Base-by-base conservation (phyloP, 92 coral and sea anemone species). In the Hydrozoanthus gracilis region DNA sequence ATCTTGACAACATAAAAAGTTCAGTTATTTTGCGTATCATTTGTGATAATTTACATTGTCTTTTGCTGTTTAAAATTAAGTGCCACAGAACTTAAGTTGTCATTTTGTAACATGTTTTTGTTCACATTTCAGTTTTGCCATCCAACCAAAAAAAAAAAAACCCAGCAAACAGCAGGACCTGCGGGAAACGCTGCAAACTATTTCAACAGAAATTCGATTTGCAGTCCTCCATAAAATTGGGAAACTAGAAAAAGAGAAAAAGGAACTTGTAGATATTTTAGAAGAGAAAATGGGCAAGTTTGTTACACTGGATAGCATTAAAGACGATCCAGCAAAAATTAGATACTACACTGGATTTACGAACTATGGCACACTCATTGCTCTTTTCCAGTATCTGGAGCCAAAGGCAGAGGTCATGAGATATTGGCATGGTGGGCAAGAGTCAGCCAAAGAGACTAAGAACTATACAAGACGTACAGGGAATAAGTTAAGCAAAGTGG, bases 121-220 rank as follows among this genome's bases (percentile, higher is more conserved):
- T 60, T 60, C 66, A 11, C 66, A 60, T 60, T 60, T 60, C 66
- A 60, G 66, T 60, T 64, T n/a, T 39, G 7, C 70, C 70, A 64
- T 64, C 70, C 70, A 64, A 64, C 70, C 70, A 64, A 39, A n/a
- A n/a, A 64, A n/a, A 64, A 64, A 64, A 60, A n/a, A n/a, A n/a
- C n/a, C n/a, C n/a, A n/a, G n/a, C n/a, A n/a, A n/a, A n/a, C n/a
- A n/a, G n/a, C 65, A 79, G 48, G 62, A 9, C 84, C 71, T 61
- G 54, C 51, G 44, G 7, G 55, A 61, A 13, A 61, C 49, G 71
- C 39, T 79, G n/a, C 10, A 79, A 79, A 79, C 84, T 67, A 14
- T 60, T 48, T 10, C 84, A 45, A 71, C 83, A 78, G 83, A 78
- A 78, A 5, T 78, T 54, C 70, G 83, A 15, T 14, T n/a, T 11